Evolutionary conservation across 2,113 vertebrate species (phyloP), one percentile per base, ranked within the genome.

Genomic region (Seriola aureovittata): DNA sequence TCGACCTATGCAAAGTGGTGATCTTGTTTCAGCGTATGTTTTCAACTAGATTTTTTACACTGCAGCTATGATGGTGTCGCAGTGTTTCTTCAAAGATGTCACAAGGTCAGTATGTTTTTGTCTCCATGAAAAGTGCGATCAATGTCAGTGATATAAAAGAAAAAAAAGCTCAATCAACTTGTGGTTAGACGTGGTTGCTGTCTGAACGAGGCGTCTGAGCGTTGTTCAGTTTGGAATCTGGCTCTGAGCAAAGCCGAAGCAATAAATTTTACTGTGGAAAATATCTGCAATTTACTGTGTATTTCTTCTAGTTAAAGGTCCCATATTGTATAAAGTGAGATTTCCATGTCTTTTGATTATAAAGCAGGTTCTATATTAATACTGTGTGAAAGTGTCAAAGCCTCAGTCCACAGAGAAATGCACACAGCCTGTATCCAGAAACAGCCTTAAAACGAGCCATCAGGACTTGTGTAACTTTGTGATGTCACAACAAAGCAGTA

Each of bases 1-100:
- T 65, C 36, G 63, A 83, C 78, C 92, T 92, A 92, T 92, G 90
- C 91, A 91, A 92, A 85, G 71, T 57, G 64, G 36, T 32, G 48
- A 54, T 70, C 55, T 46, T 42, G 25, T 73, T 68, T 73, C 21
- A 63, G 36, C 13, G 19, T n/a, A 17, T 55, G 21, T 58, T 52
- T 44, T 11, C 0, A 0, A 29, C 29, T 19, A 17, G 21, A 11
- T 71, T 63, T 14, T 77, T 71, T 16, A 66, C 54, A 40, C 42
- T 72, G 80, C 74, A 63, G 86, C 71, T 55, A 1, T 64, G 70
- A 13, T 1, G 14, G 54, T 71, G 57, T 71, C 4, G n/a, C 74
- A 50, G 75, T 65, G 71, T 70, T 83, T 80, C 55, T 54, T 71
- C 55, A 21, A 54, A 38, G 48, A 64, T 62, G 59, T 83, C 76